Conservation (phyloP, 2,888 invertebrate species). For the Eupithecia dodoneata region DNA sequence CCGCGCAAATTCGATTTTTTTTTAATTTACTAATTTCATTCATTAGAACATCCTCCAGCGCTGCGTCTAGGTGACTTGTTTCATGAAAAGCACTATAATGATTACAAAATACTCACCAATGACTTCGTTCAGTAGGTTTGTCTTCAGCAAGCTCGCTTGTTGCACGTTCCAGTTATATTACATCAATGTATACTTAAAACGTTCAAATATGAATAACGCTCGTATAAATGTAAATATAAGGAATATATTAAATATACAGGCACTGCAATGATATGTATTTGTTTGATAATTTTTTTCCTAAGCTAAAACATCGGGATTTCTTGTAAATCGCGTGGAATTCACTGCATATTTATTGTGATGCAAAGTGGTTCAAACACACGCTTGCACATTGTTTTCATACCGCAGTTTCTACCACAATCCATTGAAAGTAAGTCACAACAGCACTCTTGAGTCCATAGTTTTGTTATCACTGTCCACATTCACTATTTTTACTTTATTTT, state of each 20-base stretch:
- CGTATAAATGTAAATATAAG: conserved; percentile 55
- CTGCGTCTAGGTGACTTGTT: too few species aligned
- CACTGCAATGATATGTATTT: conserved; percentile 81
- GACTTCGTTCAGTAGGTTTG: conserved; percentile 4
- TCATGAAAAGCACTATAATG: too few species aligned
- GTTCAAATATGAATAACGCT: conserved; percentile 41
- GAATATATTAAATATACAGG: conserved; percentile 67
- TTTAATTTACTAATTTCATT: too few species aligned
- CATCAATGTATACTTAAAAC: conserved; percentile 37
- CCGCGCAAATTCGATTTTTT: too few species aligned
- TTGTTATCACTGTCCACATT: conserved; percentile 49
- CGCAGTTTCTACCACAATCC: conserved; percentile 42
- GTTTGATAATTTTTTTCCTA: conserved; percentile 58
- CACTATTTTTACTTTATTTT: conserved; percentile 54
- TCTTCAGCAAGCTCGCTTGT: conserved; percentile 30
- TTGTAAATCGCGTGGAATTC: conserved; percentile 41
- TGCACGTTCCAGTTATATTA: conserved; percentile 42
- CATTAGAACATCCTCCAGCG: too few species aligned
- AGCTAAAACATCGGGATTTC: conserved; percentile 58
- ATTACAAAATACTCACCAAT: conserved; percentile 37
- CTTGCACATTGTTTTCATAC: conserved; percentile 39
- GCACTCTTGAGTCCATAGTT: conserved; percentile 51
- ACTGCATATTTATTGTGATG: conserved; percentile 49
- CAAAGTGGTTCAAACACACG: conserved; percentile 42
- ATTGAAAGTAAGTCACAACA: conserved; percentile 37